Percentiles rank a stretch among this genome's conserved stretches.
These are phyloP conservation scores for Acipenser ruthenus DNA, from an alignment of 2,797 vertebrate genomes.

Conservation along the genomic window DNA sequence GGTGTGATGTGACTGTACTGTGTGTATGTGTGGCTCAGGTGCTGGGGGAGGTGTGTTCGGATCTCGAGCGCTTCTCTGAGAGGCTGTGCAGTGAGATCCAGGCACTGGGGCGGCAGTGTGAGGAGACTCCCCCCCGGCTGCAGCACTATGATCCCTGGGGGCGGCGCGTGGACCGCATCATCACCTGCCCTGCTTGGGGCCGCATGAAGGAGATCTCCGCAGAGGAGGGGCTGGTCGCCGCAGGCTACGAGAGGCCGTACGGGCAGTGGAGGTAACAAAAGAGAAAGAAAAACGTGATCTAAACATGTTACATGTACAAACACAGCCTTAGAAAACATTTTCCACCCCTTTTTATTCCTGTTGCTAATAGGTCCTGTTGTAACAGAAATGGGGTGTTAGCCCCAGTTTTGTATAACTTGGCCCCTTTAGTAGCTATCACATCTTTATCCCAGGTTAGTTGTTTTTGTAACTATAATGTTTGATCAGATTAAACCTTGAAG, in stretches of 20 bases:
- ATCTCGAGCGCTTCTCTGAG: conserved; percentile 64
- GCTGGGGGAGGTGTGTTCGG: conserved; percentile 35
- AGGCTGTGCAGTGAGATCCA: conserved; percentile 50
- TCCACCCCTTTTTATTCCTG: too few relatives aligned
- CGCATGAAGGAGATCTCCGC: conserved; percentile 64
- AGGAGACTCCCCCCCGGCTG: conserved; percentile 53
- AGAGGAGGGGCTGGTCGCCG: conserved; percentile 63
- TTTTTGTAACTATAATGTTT: too few relatives aligned
- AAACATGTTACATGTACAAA: too few relatives aligned
- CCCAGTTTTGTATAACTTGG: too few relatives aligned
- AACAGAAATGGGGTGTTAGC: too few relatives aligned
- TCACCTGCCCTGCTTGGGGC: conserved; percentile 65
- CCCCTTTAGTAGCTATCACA: too few relatives aligned
- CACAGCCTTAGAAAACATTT: too few relatives aligned
- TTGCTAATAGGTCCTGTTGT: too few relatives aligned
- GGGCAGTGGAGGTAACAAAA: conserved; percentile 62
- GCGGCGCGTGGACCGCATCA: conserved; percentile 52
- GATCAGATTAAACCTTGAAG: too few relatives aligned
- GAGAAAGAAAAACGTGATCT: too few relatives aligned
- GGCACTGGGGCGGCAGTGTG: conserved; percentile 57
- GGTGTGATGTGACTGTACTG: accelerated
- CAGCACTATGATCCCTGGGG: conserved; percentile 65
- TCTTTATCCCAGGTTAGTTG: too few relatives aligned
- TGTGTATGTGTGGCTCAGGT: conserved; percentile 25
- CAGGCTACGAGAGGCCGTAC: conserved; percentile 61